Evolutionary conservation across 1,140 invertebrate genomes (phyloP).

Genomic region (Ooceraea biroi): DNA sequence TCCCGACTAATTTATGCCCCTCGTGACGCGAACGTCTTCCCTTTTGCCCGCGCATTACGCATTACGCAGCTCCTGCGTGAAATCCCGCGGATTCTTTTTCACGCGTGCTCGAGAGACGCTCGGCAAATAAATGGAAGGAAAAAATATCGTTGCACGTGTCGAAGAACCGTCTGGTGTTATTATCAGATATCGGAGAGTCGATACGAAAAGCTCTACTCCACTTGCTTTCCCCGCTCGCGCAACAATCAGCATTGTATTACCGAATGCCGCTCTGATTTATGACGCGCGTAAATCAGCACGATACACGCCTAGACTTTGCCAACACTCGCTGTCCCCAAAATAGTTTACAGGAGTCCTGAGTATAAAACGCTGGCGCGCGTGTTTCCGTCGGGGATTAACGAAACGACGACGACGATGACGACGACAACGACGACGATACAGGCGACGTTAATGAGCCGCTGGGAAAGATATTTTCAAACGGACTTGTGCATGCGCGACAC

Average conservation of each 20-base stretch:
- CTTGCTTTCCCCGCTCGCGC: conserved; percentile 50
- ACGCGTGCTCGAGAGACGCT: too few species aligned
- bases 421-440: too few species aligned
- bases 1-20: conserved; percentile 28
- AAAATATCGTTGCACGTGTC: too few species aligned
- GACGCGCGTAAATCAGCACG: conserved; percentile 77
- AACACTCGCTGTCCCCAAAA: conserved; percentile 76
- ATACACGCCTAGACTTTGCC: conserved; percentile 76
- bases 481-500: neutral
- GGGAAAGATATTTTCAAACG: conserved; percentile 57
- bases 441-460: conserved; percentile 61
- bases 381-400: conserved; percentile 70
- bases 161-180: too few species aligned
- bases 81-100: neutral
- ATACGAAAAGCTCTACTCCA: conserved; percentile 14
- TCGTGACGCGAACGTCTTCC: conserved; percentile 13
- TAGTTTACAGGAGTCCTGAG: conserved; percentile 76
- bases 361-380: conserved; percentile 60
- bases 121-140: too few species aligned
- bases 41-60: neutral
- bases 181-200: conserved; percentile 9
- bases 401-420: too few species aligned
- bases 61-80: neutral
- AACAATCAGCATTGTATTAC: conserved; percentile 79
- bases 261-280: conserved; percentile 79